Evolutionary conservation across 1,140 invertebrate genomes (phyloP).

Genomic region (Drosophila repletoides): DNA sequence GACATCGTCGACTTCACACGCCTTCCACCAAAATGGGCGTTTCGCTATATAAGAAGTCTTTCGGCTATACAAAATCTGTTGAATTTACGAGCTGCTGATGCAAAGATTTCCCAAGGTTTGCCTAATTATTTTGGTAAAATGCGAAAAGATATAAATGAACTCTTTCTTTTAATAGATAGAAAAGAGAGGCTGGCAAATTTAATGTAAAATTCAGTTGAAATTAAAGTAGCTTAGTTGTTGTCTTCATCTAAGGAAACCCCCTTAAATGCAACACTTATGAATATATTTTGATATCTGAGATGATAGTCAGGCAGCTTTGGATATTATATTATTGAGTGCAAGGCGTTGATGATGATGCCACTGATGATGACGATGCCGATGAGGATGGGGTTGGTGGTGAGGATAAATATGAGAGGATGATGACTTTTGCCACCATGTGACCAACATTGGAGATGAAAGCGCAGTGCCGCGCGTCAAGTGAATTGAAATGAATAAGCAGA

Average conservation of each 20-base stretch:
- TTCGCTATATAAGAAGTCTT: constrained; percentile 1
- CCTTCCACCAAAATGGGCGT: constrained; percentile 1
- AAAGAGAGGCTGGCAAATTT: too few relatives aligned
- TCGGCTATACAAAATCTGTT: constrained; percentile 1
- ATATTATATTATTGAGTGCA: constrained; percentile 54
- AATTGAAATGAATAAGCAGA: constrained; percentile 70
- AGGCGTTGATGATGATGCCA: constrained; percentile 32
- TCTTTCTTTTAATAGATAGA: too few relatives aligned
- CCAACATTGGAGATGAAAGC: constrained; percentile 51
- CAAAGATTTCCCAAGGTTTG: not conserved
- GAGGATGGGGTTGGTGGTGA: constrained; percentile 10
- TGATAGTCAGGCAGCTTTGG: constrained; percentile 1
- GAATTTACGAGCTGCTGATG: constrained; percentile 30
- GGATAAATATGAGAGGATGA: constrained; percentile 1
- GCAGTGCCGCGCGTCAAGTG: constrained; percentile 43
- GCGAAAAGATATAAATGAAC: not conserved
- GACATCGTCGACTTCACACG: constrained; percentile 34
- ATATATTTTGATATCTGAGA: constrained; percentile 59
- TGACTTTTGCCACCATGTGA: constrained; percentile 66
- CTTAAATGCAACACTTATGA: constrained; percentile 45
- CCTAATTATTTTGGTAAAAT: not conserved
- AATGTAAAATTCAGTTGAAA: too few relatives aligned
- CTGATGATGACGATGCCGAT: not conserved
- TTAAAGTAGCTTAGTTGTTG: too few relatives aligned
- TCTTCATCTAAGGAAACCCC: too few relatives aligned